A percentile compares a stretch with the other conserved stretches of the same genome.
Evolutionary conservation across 2,888 invertebrate genomes (phyloP).

Genomic region (Xanthia icteritia): DNA sequence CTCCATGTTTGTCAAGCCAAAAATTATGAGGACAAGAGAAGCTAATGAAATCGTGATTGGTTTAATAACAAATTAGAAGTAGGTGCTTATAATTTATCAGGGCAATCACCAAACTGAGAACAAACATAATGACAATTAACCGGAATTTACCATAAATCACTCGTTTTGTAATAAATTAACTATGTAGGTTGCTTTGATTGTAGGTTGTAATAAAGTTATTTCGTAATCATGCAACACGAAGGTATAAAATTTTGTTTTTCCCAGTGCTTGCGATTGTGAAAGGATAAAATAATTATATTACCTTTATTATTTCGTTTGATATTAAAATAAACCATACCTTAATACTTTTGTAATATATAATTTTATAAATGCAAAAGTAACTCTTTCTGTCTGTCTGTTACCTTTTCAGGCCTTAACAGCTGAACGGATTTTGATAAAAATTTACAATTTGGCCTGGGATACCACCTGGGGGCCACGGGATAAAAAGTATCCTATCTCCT

Average conservation of each 20-base stretch:
- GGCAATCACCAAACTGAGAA: not conserved
- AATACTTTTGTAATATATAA: too few relatives aligned
- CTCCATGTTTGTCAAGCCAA: not conserved
- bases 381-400: not conserved
- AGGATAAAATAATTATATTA: not conserved
- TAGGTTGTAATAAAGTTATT: slow-evolving; percentile 25
- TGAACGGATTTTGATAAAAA: not conserved
- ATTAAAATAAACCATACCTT: too few relatives aligned
- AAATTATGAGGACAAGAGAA: not conserved
- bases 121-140: not conserved
- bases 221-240: slow-evolving; percentile 23
- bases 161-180: slow-evolving; percentile 1
- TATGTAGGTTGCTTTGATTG: too few relatives aligned
- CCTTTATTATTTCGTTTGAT: not conserved
- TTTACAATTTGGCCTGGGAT: too few relatives aligned
- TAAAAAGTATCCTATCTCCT: too few relatives aligned
- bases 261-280: not conserved
- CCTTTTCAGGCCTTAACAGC: not conserved
- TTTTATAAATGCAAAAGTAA: not conserved
- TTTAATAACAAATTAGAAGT: not conserved
- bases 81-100: not conserved
- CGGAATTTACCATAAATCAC: slow-evolving; percentile 23
- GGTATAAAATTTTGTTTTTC: slow-evolving; percentile 8
- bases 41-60: not conserved
- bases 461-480: too few relatives aligned